phyloP scores from a whole-genome alignment of 2,797 vertebrate genomes.

The Spondyliosoma cantharus region DNA sequence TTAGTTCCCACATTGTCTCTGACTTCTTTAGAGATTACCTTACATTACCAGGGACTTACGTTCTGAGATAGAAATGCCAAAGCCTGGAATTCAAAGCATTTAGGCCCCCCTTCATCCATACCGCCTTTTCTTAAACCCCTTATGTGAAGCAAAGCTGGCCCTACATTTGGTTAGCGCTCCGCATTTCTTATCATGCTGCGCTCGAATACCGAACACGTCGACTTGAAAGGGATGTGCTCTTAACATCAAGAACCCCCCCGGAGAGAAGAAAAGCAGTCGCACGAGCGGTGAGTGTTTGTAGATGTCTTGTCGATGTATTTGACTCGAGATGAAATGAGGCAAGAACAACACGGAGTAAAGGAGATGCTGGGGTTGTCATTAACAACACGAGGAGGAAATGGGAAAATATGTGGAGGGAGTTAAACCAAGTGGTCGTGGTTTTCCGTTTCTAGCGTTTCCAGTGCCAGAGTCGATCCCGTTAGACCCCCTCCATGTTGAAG shows the following conservation, averaged over 20 bases:
- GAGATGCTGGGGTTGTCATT: neutral
- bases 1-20: conserved; percentile 4
- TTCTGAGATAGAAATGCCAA: conserved; percentile 26
- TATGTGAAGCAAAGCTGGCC: conserved; percentile 53
- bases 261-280: neutral
- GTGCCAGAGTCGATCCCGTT: neutral
- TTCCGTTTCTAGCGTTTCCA: neutral
- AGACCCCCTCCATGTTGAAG: conserved; percentile 34
- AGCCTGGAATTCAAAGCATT: conserved; percentile 65
- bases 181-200: neutral
- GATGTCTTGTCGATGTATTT: neutral
- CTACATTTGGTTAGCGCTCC: conserved; percentile 5
- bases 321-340: neutral
- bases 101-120: conserved; percentile 41
- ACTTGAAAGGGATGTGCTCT: neutral
- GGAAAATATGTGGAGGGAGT: neutral
- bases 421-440: neutral
- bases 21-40: conserved; percentile 9
- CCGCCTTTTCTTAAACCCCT: conserved; percentile 52
- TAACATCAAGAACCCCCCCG: neutral
- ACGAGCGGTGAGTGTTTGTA: conserved; percentile 19
- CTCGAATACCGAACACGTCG: neutral
- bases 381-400: neutral
- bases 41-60: neutral
- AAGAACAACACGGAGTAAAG: neutral